These are phyloP conservation scores for Onychostruthus taczanowskii DNA, from an alignment of 2,113 vertebrate species.

Conservation along the genomic window DNA sequence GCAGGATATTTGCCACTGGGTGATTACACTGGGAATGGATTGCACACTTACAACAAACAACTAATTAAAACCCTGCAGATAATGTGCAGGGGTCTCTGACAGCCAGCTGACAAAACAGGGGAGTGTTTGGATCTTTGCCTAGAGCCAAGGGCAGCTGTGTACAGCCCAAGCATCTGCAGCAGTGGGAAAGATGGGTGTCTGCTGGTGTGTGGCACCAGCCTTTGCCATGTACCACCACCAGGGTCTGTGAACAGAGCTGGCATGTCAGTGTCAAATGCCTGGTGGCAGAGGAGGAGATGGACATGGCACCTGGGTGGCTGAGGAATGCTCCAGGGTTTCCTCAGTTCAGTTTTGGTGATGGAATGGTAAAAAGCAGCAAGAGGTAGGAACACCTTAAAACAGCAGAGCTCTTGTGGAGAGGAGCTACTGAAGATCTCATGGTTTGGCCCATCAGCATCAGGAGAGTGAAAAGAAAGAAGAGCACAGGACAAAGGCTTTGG, in stretches of 20 bases:
- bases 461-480: not conserved
- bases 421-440: not conserved
- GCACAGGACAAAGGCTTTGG: not conserved
- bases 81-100: not conserved
- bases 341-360: not conserved
- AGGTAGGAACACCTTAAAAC: not conserved
- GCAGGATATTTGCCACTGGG: not conserved
- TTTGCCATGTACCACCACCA: not conserved
- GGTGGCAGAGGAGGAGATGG: not conserved
- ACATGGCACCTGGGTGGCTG: not conserved
- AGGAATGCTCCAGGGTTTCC: not conserved
- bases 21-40: not conserved
- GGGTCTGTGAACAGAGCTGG: not conserved
- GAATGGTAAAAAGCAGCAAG: not conserved
- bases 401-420: not conserved
- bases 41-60: fast-evolving
- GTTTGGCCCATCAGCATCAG: not conserved
- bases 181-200: not conserved
- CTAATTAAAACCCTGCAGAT: not conserved
- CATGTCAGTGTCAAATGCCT: not conserved
- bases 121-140: not conserved
- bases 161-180: not conserved
- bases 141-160: not conserved
- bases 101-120: not conserved
- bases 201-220: not conserved